Evolutionary conservation across 2,797 vertebrate genomes (phyloP).

Genomic region (Otus scops): DNA sequence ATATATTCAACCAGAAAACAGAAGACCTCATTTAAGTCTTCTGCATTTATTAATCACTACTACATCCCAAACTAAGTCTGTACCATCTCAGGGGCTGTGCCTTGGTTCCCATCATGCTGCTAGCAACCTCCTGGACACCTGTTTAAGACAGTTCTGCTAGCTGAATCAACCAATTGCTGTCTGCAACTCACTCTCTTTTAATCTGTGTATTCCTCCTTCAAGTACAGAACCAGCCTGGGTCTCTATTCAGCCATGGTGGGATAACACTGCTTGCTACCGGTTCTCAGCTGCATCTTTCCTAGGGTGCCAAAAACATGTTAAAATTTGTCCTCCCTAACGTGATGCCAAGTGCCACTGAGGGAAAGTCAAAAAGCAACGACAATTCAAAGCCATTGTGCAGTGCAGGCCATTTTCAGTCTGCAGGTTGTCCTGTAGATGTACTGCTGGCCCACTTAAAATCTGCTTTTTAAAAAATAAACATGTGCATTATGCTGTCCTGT

Average conservation of each 20-base stretch:
- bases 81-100: no score
- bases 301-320: rapidly evolving
- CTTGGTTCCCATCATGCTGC: neutral
- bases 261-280: neutral
- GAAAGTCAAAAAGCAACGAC: neutral
- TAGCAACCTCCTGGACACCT: rapidly evolving
- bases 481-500: neutral
- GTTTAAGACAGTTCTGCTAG: neutral
- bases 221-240: neutral
- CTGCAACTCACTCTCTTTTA: neutral
- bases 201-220: neutral
- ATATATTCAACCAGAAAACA: neutral
- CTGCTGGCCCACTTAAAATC: neutral
- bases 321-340: neutral
- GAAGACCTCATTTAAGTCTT: neutral
- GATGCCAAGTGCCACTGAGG: neutral
- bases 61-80: neutral
- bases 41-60: neutral
- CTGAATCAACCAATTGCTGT: neutral
- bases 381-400: neutral
- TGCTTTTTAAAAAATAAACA: neutral
- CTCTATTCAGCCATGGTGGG: neutral
- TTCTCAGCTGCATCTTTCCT: neutral
- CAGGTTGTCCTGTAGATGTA: neutral
- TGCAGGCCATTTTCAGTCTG: neutral